Evolutionary conservation across 2,888 invertebrate species (phyloP).

Genomic region (Stratiomys singularior): DNA sequence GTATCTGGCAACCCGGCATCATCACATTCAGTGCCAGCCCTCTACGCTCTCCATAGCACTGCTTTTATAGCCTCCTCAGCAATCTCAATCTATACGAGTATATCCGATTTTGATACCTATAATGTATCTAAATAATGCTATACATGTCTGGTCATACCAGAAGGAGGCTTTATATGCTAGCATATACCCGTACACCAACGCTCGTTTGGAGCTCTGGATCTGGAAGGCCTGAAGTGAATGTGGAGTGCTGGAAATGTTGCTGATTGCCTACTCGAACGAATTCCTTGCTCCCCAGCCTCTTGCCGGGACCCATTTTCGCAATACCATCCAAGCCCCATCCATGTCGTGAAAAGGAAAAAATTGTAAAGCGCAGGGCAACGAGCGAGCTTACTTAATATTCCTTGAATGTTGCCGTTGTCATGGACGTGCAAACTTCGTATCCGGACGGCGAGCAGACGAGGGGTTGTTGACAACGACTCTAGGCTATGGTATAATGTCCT

Average conservation of each 20-base stretch:
- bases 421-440: background rate
- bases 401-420: conserved; percentile 30
- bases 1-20: conserved; percentile 18
- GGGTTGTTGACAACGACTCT: background rate
- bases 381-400: conserved; percentile 30
- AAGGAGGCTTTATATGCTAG: background rate
- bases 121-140: background rate
- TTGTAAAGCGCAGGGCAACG: background rate
- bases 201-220: background rate
- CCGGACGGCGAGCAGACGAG: background rate
- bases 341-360: background rate
- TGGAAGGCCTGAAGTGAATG: background rate
- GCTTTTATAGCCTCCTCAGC: background rate
- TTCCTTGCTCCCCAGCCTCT: background rate
- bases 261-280: conserved; percentile 21
- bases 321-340: background rate
- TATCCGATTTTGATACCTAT: background rate
- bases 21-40: background rate
- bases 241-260: conserved; percentile 19
- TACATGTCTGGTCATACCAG: background rate
- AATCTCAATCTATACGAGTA: background rate
- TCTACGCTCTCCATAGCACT: background rate
- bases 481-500: conserved; percentile 3
- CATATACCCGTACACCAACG: background rate
- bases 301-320: background rate